Conservation (phyloP, 53 echinoderm and acorn worm genomes). For the Holothuria leucospilota region DNA sequence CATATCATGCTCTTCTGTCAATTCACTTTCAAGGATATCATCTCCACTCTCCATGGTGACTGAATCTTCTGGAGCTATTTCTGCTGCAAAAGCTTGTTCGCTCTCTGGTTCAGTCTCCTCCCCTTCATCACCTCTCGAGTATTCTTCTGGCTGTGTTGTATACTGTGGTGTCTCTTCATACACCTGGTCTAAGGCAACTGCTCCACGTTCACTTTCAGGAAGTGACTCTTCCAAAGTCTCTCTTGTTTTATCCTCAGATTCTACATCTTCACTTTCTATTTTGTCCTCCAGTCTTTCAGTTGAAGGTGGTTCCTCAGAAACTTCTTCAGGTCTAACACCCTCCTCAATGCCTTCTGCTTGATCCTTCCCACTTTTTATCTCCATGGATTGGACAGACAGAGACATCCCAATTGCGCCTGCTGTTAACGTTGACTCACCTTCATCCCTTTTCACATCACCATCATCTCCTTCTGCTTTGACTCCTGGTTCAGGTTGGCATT, state of each 20-base stretch:
- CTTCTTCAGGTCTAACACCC: not conserved
- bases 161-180: not conserved
- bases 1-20: not conserved
- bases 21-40: conserved; percentile 8
- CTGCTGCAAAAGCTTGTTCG: not conserved
- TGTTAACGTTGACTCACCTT: conserved; percentile 24
- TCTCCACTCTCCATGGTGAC: not conserved
- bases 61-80: not conserved
- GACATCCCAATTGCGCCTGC: conserved; percentile 14
- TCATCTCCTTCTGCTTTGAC: not conserved
- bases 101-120: no score
- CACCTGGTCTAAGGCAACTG: not conserved
- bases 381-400: not conserved
- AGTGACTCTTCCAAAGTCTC: not conserved
- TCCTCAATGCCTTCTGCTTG: not conserved
- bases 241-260: no score
- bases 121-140: no score
- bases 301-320: not conserved
- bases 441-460: conserved; percentile 6
- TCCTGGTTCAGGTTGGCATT: not conserved
- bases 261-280: no score
- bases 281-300: no score
- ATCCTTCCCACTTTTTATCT: not conserved
- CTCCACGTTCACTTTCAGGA: not conserved
- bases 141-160: not conserved